Evolutionary conservation across 37 sponge, comb jelly and placozoan genomes (phyloP), one percentile per base, ranked within the genome.

Genomic region (Bolinopsis microptera): DNA sequence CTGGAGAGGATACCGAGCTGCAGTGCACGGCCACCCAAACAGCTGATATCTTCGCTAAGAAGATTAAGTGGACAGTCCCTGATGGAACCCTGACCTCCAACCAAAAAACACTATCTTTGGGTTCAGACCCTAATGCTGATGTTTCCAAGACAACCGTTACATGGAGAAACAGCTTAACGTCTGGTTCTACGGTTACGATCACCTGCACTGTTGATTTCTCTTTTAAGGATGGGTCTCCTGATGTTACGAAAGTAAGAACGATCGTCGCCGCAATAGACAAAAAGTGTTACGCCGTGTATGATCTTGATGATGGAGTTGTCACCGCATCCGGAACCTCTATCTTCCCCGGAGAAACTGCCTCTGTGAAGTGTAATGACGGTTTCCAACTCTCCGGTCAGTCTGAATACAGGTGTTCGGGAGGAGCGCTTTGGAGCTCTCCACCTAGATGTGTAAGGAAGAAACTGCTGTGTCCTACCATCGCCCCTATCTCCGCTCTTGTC

Each of bases 321-420:
- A n/a, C 90, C 5, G 9, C 61, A 13, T 48, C 61, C 5, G 90
- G 48, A 13, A 40, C 3, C 26, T 40, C 48, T 1, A 39, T 86
- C 25, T 21, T 28, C 28, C 90, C 90, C 48, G 40, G 30, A 0
- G 90, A 86, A 23, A 8, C 24, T 5, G 90, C 30, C 0, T 39
- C 40, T 2, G 90, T 86, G 41, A 40, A 13, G 30, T 86, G 90
- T 41, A 86, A 86, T 48, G 3, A 2, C 61, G 90, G 90, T 2
- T 86, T 39, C 90, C 90, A 86, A n/a, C 61, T 86, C 28, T 41
- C 41, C 26, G 90, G 90, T 27, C 8, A 2, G 27, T 39, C 90
- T 1, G 61, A 41, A 26, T 86, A 86, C 90, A 86, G 48, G 25
- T 86, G 90, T 24, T 24, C 34, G 0, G 28, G 27, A 38, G 90